Percentiles rank a stretch among this genome's conserved stretches.
These are phyloP conservation scores for Crossocerus cetratus DNA, from an alignment of 2,888 invertebrate genomes.

Conservation along the genomic window DNA sequence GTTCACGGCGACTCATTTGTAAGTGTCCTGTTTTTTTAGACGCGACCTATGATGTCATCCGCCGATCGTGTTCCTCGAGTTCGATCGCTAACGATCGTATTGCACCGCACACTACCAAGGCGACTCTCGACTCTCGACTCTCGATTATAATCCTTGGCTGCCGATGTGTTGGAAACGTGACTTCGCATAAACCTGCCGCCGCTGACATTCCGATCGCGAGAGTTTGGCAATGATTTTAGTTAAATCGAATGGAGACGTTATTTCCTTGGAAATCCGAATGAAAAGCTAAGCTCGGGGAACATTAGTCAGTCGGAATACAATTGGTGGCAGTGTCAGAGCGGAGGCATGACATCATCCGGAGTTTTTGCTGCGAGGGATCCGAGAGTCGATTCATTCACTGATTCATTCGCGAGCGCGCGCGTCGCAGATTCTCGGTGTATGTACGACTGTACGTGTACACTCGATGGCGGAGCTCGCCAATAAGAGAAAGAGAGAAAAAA, in stretches of 20 bases:
- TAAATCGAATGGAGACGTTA: too few species aligned
- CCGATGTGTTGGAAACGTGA: too few species aligned
- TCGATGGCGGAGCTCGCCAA: too few species aligned
- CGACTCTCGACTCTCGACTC: too few species aligned
- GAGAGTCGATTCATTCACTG: conserved; percentile 39
- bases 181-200: too few species aligned
- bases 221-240: too few species aligned
- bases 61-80: neutral
- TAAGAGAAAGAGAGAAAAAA: conserved; percentile 12
- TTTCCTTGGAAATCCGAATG: too few species aligned
- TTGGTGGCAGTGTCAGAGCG: too few species aligned
- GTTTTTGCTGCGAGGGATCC: conserved; percentile 10
- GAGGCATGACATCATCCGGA: conserved; percentile 33
- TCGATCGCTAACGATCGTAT: neutral
- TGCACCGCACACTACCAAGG: neutral
- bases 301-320: too few species aligned
- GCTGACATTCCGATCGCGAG: too few species aligned
- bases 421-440: conserved; percentile 1
- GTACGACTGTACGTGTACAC: neutral
- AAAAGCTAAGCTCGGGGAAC: too few species aligned
- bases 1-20: conserved; percentile 18
- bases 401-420: conserved; percentile 22
- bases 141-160: too few species aligned
- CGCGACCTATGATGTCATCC: conserved; percentile 32
- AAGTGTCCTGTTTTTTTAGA: conserved; percentile 18